phyloP scores from a whole-genome alignment of 2,113 vertebrate species.

The Dicentrarchus labrax region DNA sequence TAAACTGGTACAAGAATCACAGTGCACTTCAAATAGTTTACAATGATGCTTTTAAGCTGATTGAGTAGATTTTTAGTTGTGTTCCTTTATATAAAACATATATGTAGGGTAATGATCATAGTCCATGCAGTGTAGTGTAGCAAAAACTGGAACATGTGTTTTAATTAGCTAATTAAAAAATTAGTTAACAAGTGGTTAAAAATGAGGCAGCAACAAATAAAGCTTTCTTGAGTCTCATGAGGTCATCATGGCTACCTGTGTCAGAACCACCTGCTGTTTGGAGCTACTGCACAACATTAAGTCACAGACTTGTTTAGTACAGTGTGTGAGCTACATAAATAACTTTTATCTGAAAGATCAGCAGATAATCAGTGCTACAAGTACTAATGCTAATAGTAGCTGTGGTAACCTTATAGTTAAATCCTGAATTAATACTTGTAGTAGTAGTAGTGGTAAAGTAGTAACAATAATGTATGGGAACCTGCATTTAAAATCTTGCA shows the following conservation, averaged over 20 bases:
- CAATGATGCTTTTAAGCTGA: neutral
- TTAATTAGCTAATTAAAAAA: neutral
- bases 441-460: neutral
- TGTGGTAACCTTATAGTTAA: neutral
- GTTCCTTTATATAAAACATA: conserved; percentile 1
- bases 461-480: neutral
- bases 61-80: neutral
- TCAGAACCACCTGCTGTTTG: conserved; percentile 58
- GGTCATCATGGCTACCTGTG: conserved; percentile 29
- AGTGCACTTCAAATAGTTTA: neutral
- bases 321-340: neutral
- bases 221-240: conserved; percentile 18
- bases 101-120: neutral
- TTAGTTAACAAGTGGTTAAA: neutral
- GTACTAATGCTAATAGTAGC: neutral
- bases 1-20: neutral
- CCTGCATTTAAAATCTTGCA: neutral
- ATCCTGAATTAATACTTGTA: neutral
- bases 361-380: neutral
- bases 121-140: neutral
- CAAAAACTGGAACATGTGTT: neutral
- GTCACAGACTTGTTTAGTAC: neutral
- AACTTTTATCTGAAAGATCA: neutral
- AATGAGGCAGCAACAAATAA: conserved; percentile 2
- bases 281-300: conserved; percentile 18